A percentile compares a stretch with the other conserved stretches of the same genome.
Conservation (phyloP, 2,888 invertebrate genomes). For the Tetramorium bicarinatum region DNA sequence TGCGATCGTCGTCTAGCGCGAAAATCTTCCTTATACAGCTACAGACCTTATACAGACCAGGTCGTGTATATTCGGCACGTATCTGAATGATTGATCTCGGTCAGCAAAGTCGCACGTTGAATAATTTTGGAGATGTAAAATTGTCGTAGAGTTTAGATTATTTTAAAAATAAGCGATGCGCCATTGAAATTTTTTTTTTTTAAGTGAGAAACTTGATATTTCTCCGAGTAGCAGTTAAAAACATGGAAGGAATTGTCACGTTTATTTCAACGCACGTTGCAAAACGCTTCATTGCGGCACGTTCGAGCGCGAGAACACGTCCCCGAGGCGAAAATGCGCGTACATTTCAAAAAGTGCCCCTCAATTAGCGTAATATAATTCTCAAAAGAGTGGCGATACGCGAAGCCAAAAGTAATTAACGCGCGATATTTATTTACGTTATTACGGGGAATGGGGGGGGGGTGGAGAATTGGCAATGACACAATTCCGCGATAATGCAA, state of each 20-base stretch:
- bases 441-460: not conserved
- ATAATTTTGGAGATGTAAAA: not conserved
- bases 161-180: not conserved
- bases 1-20: slow-evolving; percentile 36
- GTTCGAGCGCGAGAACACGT: not conserved
- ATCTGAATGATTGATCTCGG: not conserved
- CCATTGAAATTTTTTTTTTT: not conserved
- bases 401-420: slow-evolving; percentile 22
- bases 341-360: not conserved
- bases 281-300: not conserved
- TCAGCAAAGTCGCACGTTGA: not conserved
- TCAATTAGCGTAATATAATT: slow-evolving; percentile 28
- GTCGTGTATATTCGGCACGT: not conserved
- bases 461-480: not conserved
- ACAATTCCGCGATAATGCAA: slow-evolving; percentile 25
- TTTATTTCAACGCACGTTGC: not conserved
- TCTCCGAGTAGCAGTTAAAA: not conserved
- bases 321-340: not conserved
- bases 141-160: not conserved
- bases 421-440: slow-evolving; percentile 27
- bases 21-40: slow-evolving; percentile 5
- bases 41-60: too few relatives aligned
- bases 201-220: not conserved
- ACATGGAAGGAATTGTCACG: not conserved
- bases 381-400: not conserved